A percentile compares a stretch with the other conserved stretches of the same genome.
phyloP scores from a whole-genome alignment of 2,113 vertebrate species.

The rabbit (Oryctolagus cuniculus) region mOryCun1.1 NC_091440.1:107452501-107453000 shows the following conservation, averaged over 20 bases:
- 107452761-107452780: background rate
- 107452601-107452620: background rate
- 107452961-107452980: too few relatives aligned
- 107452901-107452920: slow-evolving; percentile 23
- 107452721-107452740: background rate
- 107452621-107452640: background rate
- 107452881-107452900: background rate
- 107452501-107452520: background rate
- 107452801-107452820: background rate
- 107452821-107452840: background rate
- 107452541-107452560: background rate
- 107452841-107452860: background rate
- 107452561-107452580: background rate
- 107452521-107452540: background rate
- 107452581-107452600: background rate
- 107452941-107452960: too few relatives aligned
- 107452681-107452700: background rate
- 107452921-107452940: background rate
- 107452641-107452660: background rate
- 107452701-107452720: background rate
- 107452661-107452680: background rate
- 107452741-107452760: background rate
- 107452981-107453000: too few relatives aligned
- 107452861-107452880: background rate
- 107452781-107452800: background rate